Conservation (phyloP, 2,797 vertebrate genomes). For the Helostoma temminkii region DNA sequence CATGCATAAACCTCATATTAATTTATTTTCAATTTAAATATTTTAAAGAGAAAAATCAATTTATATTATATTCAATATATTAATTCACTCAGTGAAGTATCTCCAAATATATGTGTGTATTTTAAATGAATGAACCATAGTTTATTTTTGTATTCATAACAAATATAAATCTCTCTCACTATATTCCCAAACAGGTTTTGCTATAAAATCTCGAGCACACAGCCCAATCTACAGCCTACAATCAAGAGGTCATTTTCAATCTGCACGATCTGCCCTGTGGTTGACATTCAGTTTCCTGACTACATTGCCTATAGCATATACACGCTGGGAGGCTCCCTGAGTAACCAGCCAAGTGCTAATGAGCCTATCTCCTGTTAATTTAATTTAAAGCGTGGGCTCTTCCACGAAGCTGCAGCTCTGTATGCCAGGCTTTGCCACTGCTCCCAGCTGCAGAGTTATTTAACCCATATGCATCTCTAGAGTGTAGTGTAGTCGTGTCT, state of each 20-base stretch:
- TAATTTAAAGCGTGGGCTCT: slow-evolving; percentile 60
- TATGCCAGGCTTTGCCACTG: slow-evolving; percentile 28
- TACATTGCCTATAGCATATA: slow-evolving; percentile 40
- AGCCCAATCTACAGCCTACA: slow-evolving; percentile 8
- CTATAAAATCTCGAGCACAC: slow-evolving; percentile 1
- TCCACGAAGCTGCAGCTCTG: slow-evolving; percentile 38
- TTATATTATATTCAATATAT: too few species aligned
- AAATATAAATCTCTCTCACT: neutral
- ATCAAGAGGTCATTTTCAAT: neutral
- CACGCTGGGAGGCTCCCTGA: slow-evolving; percentile 49
- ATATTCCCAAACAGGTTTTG: neutral
- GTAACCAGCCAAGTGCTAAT: slow-evolving; percentile 68
- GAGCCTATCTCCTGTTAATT: slow-evolving; percentile 72
- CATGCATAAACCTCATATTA: neutral
- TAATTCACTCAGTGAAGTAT: too few species aligned
- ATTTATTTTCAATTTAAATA: neutral
- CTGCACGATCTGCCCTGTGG: slow-evolving; percentile 13
- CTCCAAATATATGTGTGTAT: too few species aligned
- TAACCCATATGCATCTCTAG: slow-evolving; percentile 46
- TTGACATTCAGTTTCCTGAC: slow-evolving; percentile 27
- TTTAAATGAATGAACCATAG: neutral
- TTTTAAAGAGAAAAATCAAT: neutral
- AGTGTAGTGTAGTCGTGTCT: slow-evolving; percentile 4
- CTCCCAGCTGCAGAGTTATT: slow-evolving; percentile 54
- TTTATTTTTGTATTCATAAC: neutral